A percentile compares a stretch with the other conserved stretches of the same genome.
Evolutionary conservation across 2,888 invertebrate genomes (phyloP).

Genomic region (Troides oblongomaculatus): DNA sequence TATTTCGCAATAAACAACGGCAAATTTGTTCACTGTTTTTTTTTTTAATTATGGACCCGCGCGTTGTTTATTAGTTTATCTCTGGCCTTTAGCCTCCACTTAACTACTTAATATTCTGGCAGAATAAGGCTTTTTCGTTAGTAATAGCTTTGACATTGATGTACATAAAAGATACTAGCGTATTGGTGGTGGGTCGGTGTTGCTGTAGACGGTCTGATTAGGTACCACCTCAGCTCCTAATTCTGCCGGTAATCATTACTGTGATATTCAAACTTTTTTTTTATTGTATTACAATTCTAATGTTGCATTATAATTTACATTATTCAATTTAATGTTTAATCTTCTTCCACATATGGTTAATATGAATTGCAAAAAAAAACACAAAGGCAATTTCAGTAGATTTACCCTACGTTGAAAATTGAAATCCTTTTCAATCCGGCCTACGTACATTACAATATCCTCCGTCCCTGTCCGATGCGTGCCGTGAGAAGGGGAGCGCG

Average conservation of each 20-base stretch:
- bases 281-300: no score
- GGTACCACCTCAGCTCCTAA: no score
- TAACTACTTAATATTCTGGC: not conserved
- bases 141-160: not conserved
- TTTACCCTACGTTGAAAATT: slow-evolving; percentile 34
- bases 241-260: no score
- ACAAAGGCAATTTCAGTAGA: slow-evolving; percentile 5
- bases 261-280: no score
- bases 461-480: slow-evolving; percentile 38
- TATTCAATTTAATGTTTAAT: no score
- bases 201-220: no score
- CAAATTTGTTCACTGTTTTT: slow-evolving; percentile 7
- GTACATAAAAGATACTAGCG: not conserved
- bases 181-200: not conserved
- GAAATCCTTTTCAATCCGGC: slow-evolving; percentile 57
- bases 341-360: not conserved
- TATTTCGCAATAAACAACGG: slow-evolving; percentile 12
- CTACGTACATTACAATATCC: slow-evolving; percentile 43
- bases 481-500: slow-evolving; percentile 41
- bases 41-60: slow-evolving; percentile 4
- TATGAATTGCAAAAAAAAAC: not conserved
- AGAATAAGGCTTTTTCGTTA: not conserved
- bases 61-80: slow-evolving; percentile 4
- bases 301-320: no score
- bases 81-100: slow-evolving; percentile 1